Percentiles rank a stretch among this genome's conserved stretches.
Evolutionary conservation across 2,113 vertebrate species (phyloP).

Genomic region (Epinephelus lanceolatus): DNA sequence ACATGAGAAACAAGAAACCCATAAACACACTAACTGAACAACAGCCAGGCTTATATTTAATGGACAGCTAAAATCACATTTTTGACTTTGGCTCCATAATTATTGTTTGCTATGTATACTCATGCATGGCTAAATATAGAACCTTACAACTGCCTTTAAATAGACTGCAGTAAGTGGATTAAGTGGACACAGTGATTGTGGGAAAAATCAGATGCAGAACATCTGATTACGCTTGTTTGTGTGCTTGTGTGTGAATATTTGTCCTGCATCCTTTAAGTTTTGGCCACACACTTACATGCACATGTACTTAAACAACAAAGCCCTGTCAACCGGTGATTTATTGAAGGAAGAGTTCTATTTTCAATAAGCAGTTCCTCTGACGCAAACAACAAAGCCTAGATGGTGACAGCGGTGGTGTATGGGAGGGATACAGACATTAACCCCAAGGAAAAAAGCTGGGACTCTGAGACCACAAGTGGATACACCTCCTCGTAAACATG

Average conservation of each 20-base stretch:
- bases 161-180: constrained; percentile 27
- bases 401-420: background rate
- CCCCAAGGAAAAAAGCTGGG: too few relatives aligned
- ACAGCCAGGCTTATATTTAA: background rate
- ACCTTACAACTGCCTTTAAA: constrained; percentile 13
- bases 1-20: too few relatives aligned
- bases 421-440: background rate
- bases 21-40: background rate
- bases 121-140: background rate
- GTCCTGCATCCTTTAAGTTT: background rate
- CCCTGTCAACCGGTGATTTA: constrained; percentile 1
- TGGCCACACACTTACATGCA: too few relatives aligned
- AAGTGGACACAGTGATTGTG: background rate
- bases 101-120: background rate
- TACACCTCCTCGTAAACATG: background rate
- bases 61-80: too few relatives aligned
- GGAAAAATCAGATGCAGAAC: too few relatives aligned
- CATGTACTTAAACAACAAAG: constrained; percentile 26
- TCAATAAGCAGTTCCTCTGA: constrained; percentile 17
- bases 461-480: background rate
- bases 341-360: constrained; percentile 29
- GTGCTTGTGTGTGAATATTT: constrained; percentile 14
- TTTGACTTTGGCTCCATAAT: too few relatives aligned
- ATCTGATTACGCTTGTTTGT: background rate
- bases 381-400: background rate